These are phyloP conservation scores for Martes flavigula DNA, from an alignment of 2,797 vertebrate genomes.

Conservation along the genomic window DNA sequence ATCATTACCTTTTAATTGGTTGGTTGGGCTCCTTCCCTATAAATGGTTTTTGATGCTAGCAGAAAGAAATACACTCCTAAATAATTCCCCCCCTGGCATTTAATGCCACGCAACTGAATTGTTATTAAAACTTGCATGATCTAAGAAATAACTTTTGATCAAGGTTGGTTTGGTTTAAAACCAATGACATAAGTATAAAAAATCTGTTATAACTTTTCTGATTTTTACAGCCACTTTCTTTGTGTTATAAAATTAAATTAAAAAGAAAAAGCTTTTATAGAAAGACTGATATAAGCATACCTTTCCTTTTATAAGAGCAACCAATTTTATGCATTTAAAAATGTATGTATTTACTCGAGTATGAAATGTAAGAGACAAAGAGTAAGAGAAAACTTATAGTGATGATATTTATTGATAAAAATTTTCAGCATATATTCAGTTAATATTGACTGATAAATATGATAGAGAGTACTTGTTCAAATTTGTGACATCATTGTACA, in stretches of 20 bases:
- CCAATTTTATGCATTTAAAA: constrained; percentile 25
- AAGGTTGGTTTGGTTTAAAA: constrained; percentile 26
- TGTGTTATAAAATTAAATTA: constrained; percentile 19
- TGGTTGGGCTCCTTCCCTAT: neutral
- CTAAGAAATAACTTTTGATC: neutral
- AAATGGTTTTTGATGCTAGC: neutral
- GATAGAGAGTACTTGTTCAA: neutral
- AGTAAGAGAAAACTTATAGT: neutral
- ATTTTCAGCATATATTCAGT: neutral
- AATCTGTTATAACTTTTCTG: neutral
- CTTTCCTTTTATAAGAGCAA: constrained; percentile 16
- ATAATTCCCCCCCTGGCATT: neutral
- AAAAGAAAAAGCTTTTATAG: neutral
- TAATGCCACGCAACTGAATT: neutral
- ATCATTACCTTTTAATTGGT: neutral
- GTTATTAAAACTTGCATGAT: constrained; percentile 28
- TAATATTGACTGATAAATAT: neutral
- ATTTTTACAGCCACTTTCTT: neutral
- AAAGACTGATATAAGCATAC: neutral
- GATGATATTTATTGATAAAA: neutral
- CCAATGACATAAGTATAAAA: neutral
- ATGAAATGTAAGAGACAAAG: neutral
- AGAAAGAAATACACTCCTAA: neutral
- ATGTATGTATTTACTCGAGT: neutral
- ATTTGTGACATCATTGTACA: neutral